Percentiles rank a stretch among this genome's conserved stretches.
phyloP scores from a whole-genome alignment of 2,888 invertebrate genomes.

The Nomada goodeniana region DNA sequence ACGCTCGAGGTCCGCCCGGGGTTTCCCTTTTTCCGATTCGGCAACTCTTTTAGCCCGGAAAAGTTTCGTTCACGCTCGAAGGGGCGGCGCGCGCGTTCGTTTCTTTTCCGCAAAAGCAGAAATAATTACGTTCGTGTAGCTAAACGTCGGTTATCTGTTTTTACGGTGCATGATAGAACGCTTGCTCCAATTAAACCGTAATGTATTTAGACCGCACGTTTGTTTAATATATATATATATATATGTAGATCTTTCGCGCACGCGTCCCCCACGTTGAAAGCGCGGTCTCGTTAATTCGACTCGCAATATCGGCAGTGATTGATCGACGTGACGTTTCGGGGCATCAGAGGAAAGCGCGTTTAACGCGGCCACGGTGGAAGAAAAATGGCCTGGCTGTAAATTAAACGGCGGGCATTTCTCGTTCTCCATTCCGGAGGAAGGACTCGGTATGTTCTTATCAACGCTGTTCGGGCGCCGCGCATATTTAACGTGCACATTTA shows the following conservation, averaged over 20 bases:
- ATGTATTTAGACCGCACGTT: slow-evolving; percentile 30
- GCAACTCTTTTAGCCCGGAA: slow-evolving; percentile 55
- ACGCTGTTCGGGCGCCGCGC: slow-evolving; percentile 1
- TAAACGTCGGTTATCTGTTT: slow-evolving; percentile 35
- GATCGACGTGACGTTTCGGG: slow-evolving; percentile 16
- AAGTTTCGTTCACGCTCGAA: slow-evolving; percentile 51
- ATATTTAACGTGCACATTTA: not conserved
- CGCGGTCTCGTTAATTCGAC: not conserved
- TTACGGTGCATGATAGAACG: slow-evolving; percentile 25
- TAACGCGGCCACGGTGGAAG: not conserved
- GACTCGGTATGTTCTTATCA: not conserved
- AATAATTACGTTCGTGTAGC: slow-evolving; percentile 50
- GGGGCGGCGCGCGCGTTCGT: slow-evolving; percentile 10
- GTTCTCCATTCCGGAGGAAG: slow-evolving; percentile 2
- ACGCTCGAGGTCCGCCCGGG: slow-evolving; percentile 6
- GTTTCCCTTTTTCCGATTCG: slow-evolving; percentile 50
- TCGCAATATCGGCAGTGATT: slow-evolving; percentile 26
- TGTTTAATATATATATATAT: slow-evolving; percentile 23
- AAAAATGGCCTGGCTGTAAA: slow-evolving; percentile 11
- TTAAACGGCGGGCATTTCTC: not conserved
- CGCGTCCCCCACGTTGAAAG: not conserved
- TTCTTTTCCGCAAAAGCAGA: slow-evolving; percentile 37
- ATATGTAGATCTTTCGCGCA: not conserved
- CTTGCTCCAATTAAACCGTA: slow-evolving; percentile 40
- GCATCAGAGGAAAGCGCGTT: not conserved